Percentiles rank a stretch among this genome's conserved stretches.
Conservation (phyloP, 1,140 invertebrate species). For the Riptortus pedestris region DNA sequence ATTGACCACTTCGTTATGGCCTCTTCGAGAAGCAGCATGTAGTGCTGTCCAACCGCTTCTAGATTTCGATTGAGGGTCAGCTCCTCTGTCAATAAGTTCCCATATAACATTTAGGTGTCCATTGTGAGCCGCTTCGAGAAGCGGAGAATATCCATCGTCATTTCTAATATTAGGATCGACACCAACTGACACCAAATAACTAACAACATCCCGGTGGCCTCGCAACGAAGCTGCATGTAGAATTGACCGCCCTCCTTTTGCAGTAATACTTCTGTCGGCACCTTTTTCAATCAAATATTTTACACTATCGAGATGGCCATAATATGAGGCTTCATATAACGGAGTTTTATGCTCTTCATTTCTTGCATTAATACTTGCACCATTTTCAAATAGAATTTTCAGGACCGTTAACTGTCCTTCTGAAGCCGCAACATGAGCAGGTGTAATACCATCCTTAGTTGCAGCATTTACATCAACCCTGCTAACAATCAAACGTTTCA, state of each 20-base stretch:
- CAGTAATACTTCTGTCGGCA: background rate
- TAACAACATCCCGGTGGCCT: background rate
- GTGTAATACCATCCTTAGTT: background rate
- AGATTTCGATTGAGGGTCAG: background rate
- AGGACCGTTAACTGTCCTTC: background rate
- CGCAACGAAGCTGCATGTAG: background rate
- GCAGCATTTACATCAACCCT: background rate
- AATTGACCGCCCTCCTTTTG: background rate
- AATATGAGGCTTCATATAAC: background rate
- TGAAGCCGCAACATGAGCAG: background rate
- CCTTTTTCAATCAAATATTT: background rate
- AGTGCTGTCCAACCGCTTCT: background rate
- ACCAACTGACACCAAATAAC: background rate
- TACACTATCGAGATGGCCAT: background rate
- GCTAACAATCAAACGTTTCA: background rate
- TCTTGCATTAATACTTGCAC: background rate
- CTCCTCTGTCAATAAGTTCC: background rate
- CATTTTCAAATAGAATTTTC: background rate
- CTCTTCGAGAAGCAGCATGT: background rate
- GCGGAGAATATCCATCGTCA: background rate
- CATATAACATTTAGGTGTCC: background rate
- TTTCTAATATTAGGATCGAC: background rate
- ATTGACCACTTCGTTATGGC: background rate
- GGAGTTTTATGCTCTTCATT: background rate
- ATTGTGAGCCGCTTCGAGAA: background rate